Base-by-base conservation (phyloP, 2,113 vertebrate species). In the Carettochelys insculpta region DNA sequence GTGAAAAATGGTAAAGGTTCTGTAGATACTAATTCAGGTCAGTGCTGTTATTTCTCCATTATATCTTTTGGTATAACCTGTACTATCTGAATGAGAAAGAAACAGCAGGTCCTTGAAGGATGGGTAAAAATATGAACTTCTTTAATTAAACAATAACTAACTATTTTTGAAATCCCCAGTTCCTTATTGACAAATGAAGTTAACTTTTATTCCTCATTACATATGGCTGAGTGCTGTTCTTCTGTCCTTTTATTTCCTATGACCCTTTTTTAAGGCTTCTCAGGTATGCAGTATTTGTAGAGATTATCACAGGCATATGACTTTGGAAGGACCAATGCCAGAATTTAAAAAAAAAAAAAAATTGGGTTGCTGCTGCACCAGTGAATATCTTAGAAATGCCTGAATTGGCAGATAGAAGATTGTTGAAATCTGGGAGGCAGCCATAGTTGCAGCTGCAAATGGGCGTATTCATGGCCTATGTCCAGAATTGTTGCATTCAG, bases 1-100 rank as follows among this genome's bases (percentile, higher is more conserved):
- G 98, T 99, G 96, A 99, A 99, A 94, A 99, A 98, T 2, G 98
- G 98, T 71, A 98, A 97, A 93, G 99, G 99, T 45, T 99, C 98
- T 0, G 98, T 99, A 83, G 97, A 92, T 88, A 92, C 95, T 61
- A 98, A 99, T 87, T 93, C 98, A 97, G 99, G 99, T 99, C 68
- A 97, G 98, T 97, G 54, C 47, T 43, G 3, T 2, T 17, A 25
- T 31, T 25, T 58, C 80, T 82, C 56, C 47, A 5, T 52, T 68
- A 51, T n/a, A 17, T 85, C n/a, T 47, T 76, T 45, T 45, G 41
- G 13, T 75, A 43, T 75, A 14, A 45, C 22, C 13, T 22, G 6
- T 45, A 27, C 19, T 68, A 27, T 58, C 20, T 11, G 56, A 38
- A 43, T 34, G 3, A 48, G 45, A 89, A 16, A 25, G 22, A 10